Evolutionary conservation across 2,113 vertebrate genomes (phyloP), one percentile per base, ranked within the genome.

Genomic region (Blennius ocellaris): DNA sequence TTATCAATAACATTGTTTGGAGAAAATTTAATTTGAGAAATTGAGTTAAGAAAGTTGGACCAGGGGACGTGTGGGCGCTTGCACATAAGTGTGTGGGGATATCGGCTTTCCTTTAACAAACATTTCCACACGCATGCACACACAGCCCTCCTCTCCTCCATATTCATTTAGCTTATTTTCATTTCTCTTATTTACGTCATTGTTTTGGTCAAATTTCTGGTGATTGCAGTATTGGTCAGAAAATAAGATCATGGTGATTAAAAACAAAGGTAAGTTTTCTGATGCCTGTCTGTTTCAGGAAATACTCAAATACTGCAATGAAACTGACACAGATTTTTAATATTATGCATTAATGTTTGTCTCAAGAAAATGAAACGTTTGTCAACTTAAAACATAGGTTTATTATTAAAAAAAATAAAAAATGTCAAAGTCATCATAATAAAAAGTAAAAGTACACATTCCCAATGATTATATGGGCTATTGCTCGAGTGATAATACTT

Each of bases 21-120:
- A 85, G 80, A 80, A 87, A 92, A 93, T 93, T 86, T 52, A 88
- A 91, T 93, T 93, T 90, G 62, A 85, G 53, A 91, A 93, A 94
- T 92, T 86, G 85, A 93, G 85, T 93, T 92, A 92, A 78, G 77
- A 64, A 73, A 80, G 59, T 72, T 89, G 84, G 71, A 89, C 81
- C 56, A 1, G 52, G 75, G 81, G 62, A 81, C 72, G 21, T 21
- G 73, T 69, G 85, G 74, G 52, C 47, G 65, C 81, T 76, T 78
- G 48, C 65, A 58, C 76, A 85, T 8, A 49, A 85, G 57, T 82
- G 65, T 70, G 75, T 14, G 81, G 74, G 76, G 89, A 82, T 89
- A 88, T 93, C 61, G 5, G 53, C 81, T 92, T 92, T 89, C 90
- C 73, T 47, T 73, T 57, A 52, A 76, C 64, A 82, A 80, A 82